Percentiles rank a stretch among this genome's conserved stretches.
Conservation (phyloP, 2,888 invertebrate genomes). For the Troides helena region DNA sequence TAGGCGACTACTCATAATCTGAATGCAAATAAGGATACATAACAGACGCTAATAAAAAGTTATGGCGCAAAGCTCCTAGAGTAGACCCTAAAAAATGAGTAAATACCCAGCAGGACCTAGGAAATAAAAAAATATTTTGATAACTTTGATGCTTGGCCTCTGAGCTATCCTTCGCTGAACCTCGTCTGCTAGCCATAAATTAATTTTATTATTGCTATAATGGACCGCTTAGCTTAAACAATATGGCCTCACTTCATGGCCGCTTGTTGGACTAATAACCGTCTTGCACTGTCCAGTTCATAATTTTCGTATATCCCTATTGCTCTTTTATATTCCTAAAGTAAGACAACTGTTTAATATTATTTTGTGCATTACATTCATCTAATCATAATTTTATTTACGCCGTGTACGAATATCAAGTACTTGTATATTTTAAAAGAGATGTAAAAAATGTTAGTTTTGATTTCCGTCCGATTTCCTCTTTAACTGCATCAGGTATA, state of each 20-base stretch:
- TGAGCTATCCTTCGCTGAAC: conserved; percentile 10
- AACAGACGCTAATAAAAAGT: too few relatives aligned
- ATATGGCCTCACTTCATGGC: conserved; percentile 24
- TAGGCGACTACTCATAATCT: too few relatives aligned
- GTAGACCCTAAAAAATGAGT: too few relatives aligned
- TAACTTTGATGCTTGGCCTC: background rate
- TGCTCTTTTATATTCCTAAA: background rate
- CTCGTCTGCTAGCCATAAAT: conserved; percentile 11
- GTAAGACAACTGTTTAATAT: background rate
- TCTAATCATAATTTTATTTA: too few relatives aligned
- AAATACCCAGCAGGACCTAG: too few relatives aligned
- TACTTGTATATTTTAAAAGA: background rate
- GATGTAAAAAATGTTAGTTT: background rate
- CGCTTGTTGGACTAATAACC: conserved; percentile 19
- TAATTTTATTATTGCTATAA: conserved; percentile 18
- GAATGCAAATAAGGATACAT: too few relatives aligned
- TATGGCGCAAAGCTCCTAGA: too few relatives aligned
- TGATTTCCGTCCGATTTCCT: background rate
- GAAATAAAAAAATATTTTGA: background rate
- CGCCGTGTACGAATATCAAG: too few relatives aligned
- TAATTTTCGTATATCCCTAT: background rate
- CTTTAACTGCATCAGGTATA: background rate
- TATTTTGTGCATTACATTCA: background rate
- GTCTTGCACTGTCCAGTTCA: conserved; percentile 5
- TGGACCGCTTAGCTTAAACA: conserved; percentile 16